Conservation (phyloP, 2,888 invertebrate species). For the Drosophila diplacantha region DNA sequence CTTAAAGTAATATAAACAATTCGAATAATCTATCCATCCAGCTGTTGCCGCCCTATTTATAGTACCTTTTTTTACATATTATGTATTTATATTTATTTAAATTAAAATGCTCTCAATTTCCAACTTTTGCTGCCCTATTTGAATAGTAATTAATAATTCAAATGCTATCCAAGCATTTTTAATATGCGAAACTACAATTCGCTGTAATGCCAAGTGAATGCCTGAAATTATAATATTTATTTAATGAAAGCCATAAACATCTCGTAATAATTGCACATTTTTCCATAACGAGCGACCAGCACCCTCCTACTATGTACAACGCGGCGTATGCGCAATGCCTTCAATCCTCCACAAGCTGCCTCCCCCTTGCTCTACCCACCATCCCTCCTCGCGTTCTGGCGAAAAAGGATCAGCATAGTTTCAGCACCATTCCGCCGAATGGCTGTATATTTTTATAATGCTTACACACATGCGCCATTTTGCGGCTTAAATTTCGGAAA, state of each 20-base stretch:
- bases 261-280: slow-evolving; percentile 50
- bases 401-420: slow-evolving; percentile 32
- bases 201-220: slow-evolving; percentile 55
- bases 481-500: slow-evolving; percentile 66
- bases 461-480: slow-evolving; percentile 53
- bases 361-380: not conserved
- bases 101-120: slow-evolving; percentile 67
- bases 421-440: slow-evolving; percentile 24
- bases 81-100: slow-evolving; percentile 58
- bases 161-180: slow-evolving; percentile 57
- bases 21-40: not conserved
- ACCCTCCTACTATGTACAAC: slow-evolving; percentile 1
- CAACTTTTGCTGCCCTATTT: slow-evolving; percentile 62
- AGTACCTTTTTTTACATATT: slow-evolving; percentile 56
- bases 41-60: slow-evolving; percentile 43
- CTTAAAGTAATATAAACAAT: slow-evolving; percentile 10
- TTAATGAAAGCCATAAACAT: slow-evolving; percentile 63
- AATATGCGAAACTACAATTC: slow-evolving; percentile 46
- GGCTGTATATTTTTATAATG: slow-evolving; percentile 42
- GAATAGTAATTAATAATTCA: slow-evolving; percentile 68
- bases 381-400: not conserved
- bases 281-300: slow-evolving; percentile 20
- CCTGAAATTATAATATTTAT: slow-evolving; percentile 66
- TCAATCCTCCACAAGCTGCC: slow-evolving; percentile 1
- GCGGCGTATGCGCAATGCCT: slow-evolving; percentile 34